phyloP scores from a whole-genome alignment of 2,888 invertebrate genomes.

The Tipula unca region DNA sequence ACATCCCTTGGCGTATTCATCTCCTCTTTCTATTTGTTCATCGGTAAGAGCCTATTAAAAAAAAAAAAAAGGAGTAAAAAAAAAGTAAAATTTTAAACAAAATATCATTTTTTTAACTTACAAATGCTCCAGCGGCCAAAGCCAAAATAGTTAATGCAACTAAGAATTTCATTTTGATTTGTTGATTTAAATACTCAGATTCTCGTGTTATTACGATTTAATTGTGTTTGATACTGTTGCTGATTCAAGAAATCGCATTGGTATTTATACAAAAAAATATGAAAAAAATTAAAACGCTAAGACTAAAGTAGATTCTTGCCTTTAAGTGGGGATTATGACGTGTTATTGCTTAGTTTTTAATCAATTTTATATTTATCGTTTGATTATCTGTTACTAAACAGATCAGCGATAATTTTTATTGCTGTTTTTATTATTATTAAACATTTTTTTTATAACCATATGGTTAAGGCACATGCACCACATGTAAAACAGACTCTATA shows the following conservation, averaged over 20 bases:
- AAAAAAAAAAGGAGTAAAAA: not conserved
- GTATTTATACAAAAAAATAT: not conserved
- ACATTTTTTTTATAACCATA: not conserved
- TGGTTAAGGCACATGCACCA: not conserved
- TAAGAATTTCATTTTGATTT: slow-evolving; percentile 22
- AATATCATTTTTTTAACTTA: slow-evolving; percentile 19
- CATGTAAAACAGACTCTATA: no score
- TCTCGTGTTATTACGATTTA: not conserved
- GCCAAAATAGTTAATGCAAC: slow-evolving; percentile 18
- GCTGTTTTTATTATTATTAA: not conserved
- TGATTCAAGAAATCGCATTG: not conserved
- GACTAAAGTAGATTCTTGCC: not conserved
- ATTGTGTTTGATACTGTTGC: not conserved
- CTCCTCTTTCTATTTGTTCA: slow-evolving; percentile 32
- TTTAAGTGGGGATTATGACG: not conserved
- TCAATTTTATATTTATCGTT: not conserved
- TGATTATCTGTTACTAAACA: not conserved
- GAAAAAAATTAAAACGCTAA: not conserved
- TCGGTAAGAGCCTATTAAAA: slow-evolving; percentile 26
- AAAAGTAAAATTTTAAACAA: not conserved
- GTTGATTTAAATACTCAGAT: not conserved
- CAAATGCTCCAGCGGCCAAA: slow-evolving; percentile 16
- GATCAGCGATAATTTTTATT: not conserved
- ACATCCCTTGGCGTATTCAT: slow-evolving; percentile 29
- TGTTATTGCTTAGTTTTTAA: not conserved